Evolutionary conservation across 2,888 invertebrate species (phyloP).

Genomic region (Pyrgus malvae): DNA sequence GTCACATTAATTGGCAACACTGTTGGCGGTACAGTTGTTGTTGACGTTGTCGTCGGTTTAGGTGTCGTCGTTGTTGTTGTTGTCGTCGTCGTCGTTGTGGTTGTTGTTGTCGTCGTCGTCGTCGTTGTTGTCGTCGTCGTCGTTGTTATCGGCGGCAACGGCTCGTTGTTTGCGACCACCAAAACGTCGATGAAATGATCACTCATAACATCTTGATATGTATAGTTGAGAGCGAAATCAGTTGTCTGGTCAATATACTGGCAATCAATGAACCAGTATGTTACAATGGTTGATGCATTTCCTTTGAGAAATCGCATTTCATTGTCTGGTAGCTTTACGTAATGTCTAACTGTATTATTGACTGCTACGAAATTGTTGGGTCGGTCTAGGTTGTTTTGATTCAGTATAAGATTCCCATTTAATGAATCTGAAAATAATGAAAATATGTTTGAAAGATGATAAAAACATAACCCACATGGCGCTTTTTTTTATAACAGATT

Average conservation of each 20-base stretch:
- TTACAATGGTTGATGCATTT: constrained; percentile 76
- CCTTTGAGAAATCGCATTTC: constrained; percentile 82
- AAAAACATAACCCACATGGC: too few species aligned
- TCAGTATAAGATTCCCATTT: constrained; percentile 85
- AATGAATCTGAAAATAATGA: constrained; percentile 81
- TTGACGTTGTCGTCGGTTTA: constrained; percentile 38
- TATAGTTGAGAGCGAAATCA: constrained; percentile 83
- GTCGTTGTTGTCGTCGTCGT: constrained; percentile 72
- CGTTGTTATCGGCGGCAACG: constrained; percentile 78
- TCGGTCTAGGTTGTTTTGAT: constrained; percentile 83
- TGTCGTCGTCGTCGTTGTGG: constrained; percentile 61
- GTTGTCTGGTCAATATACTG: constrained; percentile 84
- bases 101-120: constrained; percentile 66
- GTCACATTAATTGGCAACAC: constrained; percentile 29
- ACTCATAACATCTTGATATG: constrained; percentile 83
- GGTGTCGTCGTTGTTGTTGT: constrained; percentile 48
- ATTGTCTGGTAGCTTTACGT: constrained; percentile 79
- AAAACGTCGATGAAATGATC: constrained; percentile 86
- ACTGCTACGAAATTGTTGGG: constrained; percentile 84
- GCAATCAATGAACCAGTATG: constrained; percentile 92
- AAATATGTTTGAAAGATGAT: constrained; percentile 18
- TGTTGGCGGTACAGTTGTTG: constrained; percentile 36
- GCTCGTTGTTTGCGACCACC: constrained; percentile 86
- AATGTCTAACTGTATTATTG: constrained; percentile 79
- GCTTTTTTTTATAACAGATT: too few species aligned